Evolutionary conservation across 2,113 vertebrate genomes (phyloP), one percentile per base, ranked within the genome.

Genomic region (Tragelaphus strepsiceros): DNA sequence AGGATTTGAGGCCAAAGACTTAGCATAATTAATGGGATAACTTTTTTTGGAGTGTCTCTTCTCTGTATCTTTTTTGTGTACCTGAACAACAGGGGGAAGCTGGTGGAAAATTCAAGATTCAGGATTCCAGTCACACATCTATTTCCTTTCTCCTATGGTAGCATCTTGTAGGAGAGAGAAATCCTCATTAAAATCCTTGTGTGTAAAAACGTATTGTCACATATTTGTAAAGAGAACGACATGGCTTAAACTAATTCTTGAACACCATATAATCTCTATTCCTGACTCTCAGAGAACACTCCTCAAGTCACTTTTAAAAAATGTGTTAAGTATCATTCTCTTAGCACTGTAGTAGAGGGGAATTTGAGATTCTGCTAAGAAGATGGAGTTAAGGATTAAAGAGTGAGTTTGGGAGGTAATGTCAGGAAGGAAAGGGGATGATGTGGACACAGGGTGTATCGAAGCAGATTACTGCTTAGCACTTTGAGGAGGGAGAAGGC

Each of bases 361-460:
- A 35, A 32, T 71, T 88, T 88, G 12, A 46, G 22, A 35, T 54
- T 67, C 26, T 43, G 24, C 83, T 30, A 26, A 86, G 53, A 13
- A 74, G 26, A 77, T 30, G 12, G 30, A 81, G 13, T 19, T 43
- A 78, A 61, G 22, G 12, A 46, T 2, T 21, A 6, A 71, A 78
- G 35, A 24, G 4, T 6, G 54, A 81, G 10, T 43, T 21, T 53
- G 78, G 49, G 11, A 78, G 0, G 6, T 46, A 39, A 51, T 16
- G 61, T 39, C 32, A 2, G 35, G 64, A 51, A 56, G 15, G 39
- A 91, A 58, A 80, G 17, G 15, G n/a, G 4, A 87, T 26, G 30
- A 43, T 16, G 39, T 1, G 26, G 15, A 16, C 12, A 30, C 0
- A 6, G 22, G 2, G 19, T 30, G 2, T 87, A 32, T 15, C 77